Conservation (phyloP, 2,888 invertebrate species). For the Heteropelma amictum region DNA sequence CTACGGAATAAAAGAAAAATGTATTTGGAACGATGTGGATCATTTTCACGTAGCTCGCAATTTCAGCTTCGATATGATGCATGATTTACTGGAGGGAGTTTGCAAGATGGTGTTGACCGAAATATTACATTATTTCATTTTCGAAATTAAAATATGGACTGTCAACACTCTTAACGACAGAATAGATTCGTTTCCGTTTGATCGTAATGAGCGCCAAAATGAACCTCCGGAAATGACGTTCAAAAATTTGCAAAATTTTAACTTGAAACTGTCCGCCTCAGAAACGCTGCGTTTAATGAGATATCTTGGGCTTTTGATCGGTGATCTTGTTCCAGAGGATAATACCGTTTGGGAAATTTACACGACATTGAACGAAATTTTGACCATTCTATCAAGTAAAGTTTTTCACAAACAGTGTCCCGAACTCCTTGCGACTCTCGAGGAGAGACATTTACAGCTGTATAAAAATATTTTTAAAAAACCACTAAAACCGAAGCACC, state of each 20-base stretch:
- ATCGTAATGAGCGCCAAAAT: background rate
- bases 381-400: background rate
- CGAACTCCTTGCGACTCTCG: background rate
- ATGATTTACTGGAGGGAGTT: slow-evolving; percentile 5
- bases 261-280: slow-evolving; percentile 1
- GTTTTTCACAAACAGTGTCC: slow-evolving; percentile 10
- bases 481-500: slow-evolving; percentile 28
- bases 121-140: background rate
- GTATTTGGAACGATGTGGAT: slow-evolving; percentile 19
- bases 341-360: slow-evolving; percentile 5
- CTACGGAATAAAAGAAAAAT: slow-evolving; percentile 19
- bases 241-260: background rate
- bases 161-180: slow-evolving; percentile 12
- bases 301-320: background rate
- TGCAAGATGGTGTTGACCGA: background rate
- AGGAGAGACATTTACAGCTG: background rate
- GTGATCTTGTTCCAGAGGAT: slow-evolving; percentile 7
- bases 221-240: slow-evolving; percentile 3
- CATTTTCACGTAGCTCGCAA: slow-evolving; percentile 11
- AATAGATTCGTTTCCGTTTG: slow-evolving; percentile 7
- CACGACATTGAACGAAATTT: slow-evolving; percentile 4
- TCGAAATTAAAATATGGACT: background rate
- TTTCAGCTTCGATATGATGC: slow-evolving; percentile 10
- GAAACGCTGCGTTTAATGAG: slow-evolving; percentile 7
- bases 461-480: background rate